phyloP scores from a whole-genome alignment of 2,888 invertebrate species.

The Cephus pygmeus region DNA sequence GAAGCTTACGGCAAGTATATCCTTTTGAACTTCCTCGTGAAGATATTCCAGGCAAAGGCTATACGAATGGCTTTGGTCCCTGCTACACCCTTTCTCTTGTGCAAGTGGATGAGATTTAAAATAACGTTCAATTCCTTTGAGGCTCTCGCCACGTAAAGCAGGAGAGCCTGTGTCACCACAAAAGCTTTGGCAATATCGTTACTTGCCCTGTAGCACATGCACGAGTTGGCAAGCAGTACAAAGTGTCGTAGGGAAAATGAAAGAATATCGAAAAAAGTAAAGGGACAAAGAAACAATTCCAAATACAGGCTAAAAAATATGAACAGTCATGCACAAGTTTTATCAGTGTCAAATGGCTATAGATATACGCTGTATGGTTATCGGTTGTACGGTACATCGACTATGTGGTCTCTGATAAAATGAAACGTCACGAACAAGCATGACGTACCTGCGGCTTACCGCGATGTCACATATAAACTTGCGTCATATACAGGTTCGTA shows the following conservation, averaged over 20 bases:
- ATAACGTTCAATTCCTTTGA: constrained; percentile 17
- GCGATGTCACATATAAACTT: neutral
- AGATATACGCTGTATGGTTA: neutral
- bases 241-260: neutral
- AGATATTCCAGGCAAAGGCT: neutral
- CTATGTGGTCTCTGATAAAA: neutral
- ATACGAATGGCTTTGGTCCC: neutral
- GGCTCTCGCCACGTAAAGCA: neutral
- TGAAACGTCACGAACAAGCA: neutral
- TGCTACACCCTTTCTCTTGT: neutral
- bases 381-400: neutral
- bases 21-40: neutral
- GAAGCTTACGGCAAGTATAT: neutral
- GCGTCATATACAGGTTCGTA: neutral
- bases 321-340: neutral
- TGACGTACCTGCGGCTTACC: neutral
- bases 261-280: neutral
- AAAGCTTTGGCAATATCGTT: constrained; percentile 4
- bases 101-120: constrained; percentile 26
- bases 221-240: neutral
- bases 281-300: neutral
- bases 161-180: neutral
- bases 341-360: neutral
- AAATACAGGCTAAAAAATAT: neutral
- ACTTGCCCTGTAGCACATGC: neutral